These are phyloP conservation scores for Allygus modestus DNA, from an alignment of 2,888 invertebrate species.

Conservation along the genomic window DNA sequence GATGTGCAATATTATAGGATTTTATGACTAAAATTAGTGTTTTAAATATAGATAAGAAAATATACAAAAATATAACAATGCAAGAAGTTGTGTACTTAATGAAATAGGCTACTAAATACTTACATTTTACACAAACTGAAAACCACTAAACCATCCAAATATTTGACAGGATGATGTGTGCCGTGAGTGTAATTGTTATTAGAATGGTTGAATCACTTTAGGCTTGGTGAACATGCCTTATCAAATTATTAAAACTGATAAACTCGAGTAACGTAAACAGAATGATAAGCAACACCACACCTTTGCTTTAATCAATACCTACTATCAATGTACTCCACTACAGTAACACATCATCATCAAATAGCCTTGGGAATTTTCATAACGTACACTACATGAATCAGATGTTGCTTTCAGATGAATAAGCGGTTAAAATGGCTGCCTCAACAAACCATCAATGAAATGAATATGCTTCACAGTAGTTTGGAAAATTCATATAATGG, in stretches of 20 bases:
- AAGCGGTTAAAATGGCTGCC: background rate
- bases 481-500: too few relatives aligned
- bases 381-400: background rate
- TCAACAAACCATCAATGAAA: background rate
- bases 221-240: conserved; percentile 41
- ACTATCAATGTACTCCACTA: background rate
- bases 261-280: conserved; percentile 51
- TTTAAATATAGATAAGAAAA: too few relatives aligned
- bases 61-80: too few relatives aligned
- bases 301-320: conserved; percentile 50
- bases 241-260: conserved; percentile 52
- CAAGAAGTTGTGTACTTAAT: too few relatives aligned
- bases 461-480: too few relatives aligned
- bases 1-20: too few relatives aligned
- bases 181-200: background rate
- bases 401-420: conserved; percentile 14
- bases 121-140: too few relatives aligned
- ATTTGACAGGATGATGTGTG: background rate
- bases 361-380: conserved; percentile 23
- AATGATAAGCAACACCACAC: conserved; percentile 52
- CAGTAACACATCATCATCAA: conserved; percentile 22
- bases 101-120: too few relatives aligned
- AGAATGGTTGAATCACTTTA: conserved; percentile 45
- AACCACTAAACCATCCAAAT: too few relatives aligned
- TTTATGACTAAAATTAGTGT: too few relatives aligned